phyloP scores from a whole-genome alignment of 2,888 invertebrate genomes.

The Nomada flava region DNA sequence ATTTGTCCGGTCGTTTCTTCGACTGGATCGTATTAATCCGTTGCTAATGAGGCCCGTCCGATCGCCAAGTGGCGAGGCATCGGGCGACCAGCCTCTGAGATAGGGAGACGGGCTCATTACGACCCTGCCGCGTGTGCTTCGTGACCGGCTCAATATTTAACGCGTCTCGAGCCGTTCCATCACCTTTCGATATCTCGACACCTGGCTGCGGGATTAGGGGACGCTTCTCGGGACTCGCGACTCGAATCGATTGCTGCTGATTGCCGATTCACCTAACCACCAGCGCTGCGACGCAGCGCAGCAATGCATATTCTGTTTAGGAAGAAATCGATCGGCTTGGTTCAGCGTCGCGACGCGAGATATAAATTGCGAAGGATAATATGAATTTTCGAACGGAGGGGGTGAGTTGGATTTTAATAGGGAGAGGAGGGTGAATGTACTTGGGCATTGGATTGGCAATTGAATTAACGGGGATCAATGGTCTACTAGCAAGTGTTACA shows the following conservation, averaged over 20 bases:
- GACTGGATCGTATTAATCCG: conserved; percentile 82
- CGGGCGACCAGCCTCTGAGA: conserved; percentile 63
- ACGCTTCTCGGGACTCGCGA: neutral
- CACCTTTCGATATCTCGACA: conserved; percentile 77
- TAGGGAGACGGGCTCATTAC: conserved; percentile 71
- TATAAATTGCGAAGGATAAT: too few relatives aligned
- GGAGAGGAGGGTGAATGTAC: too few relatives aligned
- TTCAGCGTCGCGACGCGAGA: too few relatives aligned
- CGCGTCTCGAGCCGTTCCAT: conserved; percentile 77
- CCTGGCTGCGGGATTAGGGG: conserved; percentile 53
- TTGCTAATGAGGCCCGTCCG: conserved; percentile 80
- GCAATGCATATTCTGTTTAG: too few relatives aligned
- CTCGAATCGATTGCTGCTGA: conserved; percentile 23
- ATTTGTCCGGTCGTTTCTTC: conserved; percentile 75
- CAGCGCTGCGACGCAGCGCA: neutral
- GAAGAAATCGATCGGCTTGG: too few relatives aligned
- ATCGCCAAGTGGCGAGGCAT: conserved; percentile 55
- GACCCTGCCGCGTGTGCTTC: conserved; percentile 60
- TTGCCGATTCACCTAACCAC: conserved; percentile 12
- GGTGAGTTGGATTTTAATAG: too few relatives aligned
- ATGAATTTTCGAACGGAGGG: too few relatives aligned
- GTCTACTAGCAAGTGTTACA: too few relatives aligned
- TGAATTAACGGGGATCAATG: too few relatives aligned
- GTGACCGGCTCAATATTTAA: conserved; percentile 80
- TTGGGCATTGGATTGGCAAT: too few relatives aligned